phyloP scores from a whole-genome alignment of 64 coral and sea anemone genomes.

The Hydrozoanthus tunicans region DNA sequence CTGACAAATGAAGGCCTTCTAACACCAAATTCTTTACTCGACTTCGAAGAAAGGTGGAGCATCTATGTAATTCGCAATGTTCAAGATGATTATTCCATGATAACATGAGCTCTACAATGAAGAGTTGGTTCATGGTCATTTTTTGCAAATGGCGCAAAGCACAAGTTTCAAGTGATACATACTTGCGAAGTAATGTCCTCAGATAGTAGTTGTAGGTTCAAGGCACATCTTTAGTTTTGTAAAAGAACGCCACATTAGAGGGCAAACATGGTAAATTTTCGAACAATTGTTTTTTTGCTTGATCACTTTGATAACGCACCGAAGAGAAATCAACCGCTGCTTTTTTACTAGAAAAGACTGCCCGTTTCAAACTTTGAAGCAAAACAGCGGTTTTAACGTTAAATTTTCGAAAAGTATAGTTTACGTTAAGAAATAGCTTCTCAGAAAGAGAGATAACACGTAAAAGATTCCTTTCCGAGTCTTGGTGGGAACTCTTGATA shows the following conservation, averaged over 20 bases:
- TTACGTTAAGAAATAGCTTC: background rate
- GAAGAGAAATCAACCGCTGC: background rate
- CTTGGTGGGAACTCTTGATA: background rate
- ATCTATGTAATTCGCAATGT: background rate
- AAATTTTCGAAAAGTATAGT: background rate
- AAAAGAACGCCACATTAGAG: background rate
- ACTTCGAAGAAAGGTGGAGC: background rate
- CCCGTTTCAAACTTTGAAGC: background rate
- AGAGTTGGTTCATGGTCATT: background rate
- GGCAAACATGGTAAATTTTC: background rate
- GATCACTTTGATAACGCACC: background rate
- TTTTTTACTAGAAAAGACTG: background rate
- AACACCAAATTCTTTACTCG: background rate
- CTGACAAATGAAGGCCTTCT: background rate
- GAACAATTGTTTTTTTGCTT: background rate
- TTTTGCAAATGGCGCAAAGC: background rate
- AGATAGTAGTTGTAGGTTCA: background rate
- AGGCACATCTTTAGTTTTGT: background rate
- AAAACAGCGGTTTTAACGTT: background rate
- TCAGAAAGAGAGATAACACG: background rate
- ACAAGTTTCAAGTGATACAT: background rate
- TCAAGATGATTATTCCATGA: background rate
- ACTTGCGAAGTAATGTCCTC: background rate
- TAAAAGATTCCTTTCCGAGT: background rate
- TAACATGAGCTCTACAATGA: background rate